These are phyloP conservation scores for Nothoprocta pentlandii DNA, from an alignment of 2,113 vertebrate genomes.

Conservation along the genomic window DNA sequence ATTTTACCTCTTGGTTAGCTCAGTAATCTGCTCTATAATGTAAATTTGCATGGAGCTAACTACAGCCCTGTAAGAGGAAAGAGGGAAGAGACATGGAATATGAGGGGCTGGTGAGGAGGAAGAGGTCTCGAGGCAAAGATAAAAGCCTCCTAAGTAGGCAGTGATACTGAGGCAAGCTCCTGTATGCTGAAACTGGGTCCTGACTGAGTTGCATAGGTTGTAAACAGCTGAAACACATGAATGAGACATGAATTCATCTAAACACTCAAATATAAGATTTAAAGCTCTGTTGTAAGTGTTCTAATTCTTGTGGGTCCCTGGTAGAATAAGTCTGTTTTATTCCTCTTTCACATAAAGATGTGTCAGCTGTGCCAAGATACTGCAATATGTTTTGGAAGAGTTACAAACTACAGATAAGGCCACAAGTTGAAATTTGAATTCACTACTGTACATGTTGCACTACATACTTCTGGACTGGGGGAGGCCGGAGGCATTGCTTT, in stretches of 20 bases:
- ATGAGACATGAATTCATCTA: neutral
- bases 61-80: neutral
- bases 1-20: neutral
- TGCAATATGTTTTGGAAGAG: neutral
- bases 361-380: neutral
- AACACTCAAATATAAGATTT: neutral
- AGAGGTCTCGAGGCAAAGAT: rapidly evolving
- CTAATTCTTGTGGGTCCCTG: neutral
- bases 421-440: neutral
- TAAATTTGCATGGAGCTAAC: neutral
- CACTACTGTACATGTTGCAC: neutral
- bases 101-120: neutral
- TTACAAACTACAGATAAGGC: neutral
- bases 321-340: neutral
- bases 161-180: neutral
- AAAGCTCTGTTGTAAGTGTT: neutral
- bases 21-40: neutral
- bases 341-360: neutral
- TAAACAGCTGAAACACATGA: neutral
- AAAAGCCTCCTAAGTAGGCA: neutral
- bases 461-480: neutral
- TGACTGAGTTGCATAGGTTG: neutral
- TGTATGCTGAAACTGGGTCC: neutral
- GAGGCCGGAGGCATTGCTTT: neutral
- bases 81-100: neutral